Percentiles rank a stretch among this genome's conserved stretches.
Evolutionary conservation across 2,797 vertebrate species (phyloP).

Genomic region (Lepilemur septentrionalis): DNA sequence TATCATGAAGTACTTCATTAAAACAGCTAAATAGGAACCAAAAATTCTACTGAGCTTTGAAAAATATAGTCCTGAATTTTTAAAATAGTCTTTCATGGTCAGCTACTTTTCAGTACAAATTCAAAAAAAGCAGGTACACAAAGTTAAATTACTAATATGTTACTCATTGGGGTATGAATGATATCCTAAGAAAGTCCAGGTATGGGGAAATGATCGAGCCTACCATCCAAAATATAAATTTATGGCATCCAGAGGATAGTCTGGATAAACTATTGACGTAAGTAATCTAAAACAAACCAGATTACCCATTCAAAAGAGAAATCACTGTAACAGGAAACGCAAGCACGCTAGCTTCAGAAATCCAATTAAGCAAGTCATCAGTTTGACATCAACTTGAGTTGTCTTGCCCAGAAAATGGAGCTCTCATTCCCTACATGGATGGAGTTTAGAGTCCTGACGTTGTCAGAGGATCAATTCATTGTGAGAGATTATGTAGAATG

Average conservation of each 20-base stretch:
- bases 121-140: background rate
- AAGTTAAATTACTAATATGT: background rate
- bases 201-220: background rate
- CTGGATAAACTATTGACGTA: background rate
- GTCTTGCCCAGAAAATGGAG: background rate
- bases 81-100: background rate
- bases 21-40: background rate
- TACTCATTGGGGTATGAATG: background rate
- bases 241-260: accelerated
- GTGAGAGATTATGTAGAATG: background rate
- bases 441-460: background rate
- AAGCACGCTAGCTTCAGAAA: background rate
- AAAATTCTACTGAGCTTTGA: background rate
- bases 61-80: background rate
- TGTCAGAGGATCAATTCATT: background rate
- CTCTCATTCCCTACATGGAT: background rate
- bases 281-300: background rate
- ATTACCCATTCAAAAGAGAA: background rate
- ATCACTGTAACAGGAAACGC: background rate
- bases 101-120: background rate
- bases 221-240: background rate
- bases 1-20: background rate
- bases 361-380: background rate
- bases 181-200: background rate
- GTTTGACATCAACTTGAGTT: background rate